Conservation (phyloP, 2,113 vertebrate genomes). For the Ginglymostoma cirratum region DNA sequence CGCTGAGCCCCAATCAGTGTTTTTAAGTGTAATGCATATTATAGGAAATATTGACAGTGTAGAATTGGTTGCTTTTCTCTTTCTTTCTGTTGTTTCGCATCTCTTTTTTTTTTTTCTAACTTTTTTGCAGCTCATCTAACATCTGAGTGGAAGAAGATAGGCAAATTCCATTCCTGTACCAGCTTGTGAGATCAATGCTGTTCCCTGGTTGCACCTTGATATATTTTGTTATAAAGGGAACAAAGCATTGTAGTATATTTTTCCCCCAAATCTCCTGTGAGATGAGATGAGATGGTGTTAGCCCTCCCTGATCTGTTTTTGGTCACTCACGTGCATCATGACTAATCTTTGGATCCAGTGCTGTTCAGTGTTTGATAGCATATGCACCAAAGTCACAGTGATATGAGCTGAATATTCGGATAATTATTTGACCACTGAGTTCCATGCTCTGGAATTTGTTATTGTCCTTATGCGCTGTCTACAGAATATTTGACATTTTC, state of each 20-base stretch:
- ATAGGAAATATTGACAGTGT: not conserved
- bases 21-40: not conserved
- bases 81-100: not conserved
- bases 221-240: not conserved
- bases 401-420: not conserved
- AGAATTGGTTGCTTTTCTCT: not conserved
- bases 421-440: not conserved
- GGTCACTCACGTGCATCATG: not conserved
- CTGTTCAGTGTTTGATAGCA: not conserved
- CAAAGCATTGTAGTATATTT: not conserved
- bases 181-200: not conserved
- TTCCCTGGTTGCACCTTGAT: not conserved
- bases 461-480: not conserved
- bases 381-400: not conserved
- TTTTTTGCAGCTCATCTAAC: not conserved
- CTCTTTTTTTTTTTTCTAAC: not conserved
- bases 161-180: not conserved
- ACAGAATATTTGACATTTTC: not conserved
- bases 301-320: not conserved
- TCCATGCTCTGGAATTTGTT: not conserved
- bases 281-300: not conserved
- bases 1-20: not conserved
- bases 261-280: not conserved
- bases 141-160: not conserved
- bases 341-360: not conserved